Evolutionary conservation across 2,113 vertebrate genomes (phyloP).

Genomic region (Eurystomus gularis): DNA sequence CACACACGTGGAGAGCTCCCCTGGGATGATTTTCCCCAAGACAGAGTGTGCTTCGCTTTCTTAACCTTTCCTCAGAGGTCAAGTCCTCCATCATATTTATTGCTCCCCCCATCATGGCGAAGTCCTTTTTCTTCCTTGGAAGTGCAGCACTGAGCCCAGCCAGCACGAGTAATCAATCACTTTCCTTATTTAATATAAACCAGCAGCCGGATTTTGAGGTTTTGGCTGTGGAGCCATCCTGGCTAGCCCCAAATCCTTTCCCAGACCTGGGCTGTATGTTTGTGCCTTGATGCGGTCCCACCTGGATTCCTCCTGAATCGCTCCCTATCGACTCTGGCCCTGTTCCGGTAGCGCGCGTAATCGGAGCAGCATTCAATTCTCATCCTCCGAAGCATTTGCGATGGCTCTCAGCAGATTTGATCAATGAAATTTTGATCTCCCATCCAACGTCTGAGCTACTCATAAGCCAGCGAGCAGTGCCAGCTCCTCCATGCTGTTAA

Average conservation of each 20-base stretch:
- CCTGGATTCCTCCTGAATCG: neutral
- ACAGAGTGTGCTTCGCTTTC: neutral
- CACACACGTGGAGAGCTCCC: neutral
- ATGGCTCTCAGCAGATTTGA: neutral
- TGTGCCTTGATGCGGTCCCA: slow-evolving; percentile 2
- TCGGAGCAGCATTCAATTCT: accelerated
- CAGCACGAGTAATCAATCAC: slow-evolving; percentile 28
- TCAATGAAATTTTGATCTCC: slow-evolving; percentile 3
- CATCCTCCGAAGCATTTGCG: accelerated
- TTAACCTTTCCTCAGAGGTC: neutral
- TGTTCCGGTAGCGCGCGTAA: accelerated
- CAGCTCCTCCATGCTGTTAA: neutral
- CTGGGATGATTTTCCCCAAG: neutral
- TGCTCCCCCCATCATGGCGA: neutral
- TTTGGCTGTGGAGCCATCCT: neutral
- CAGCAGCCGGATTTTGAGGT: slow-evolving; percentile 43
- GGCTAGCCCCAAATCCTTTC: neutral
- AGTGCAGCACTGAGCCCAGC: neutral
- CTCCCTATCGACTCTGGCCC: neutral
- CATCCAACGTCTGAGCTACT: neutral
- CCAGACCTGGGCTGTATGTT: accelerated
- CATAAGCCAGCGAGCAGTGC: neutral
- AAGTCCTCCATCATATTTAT: slow-evolving; percentile 30
- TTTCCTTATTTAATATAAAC: slow-evolving; percentile 46
- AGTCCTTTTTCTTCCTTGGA: neutral